A percentile compares a stretch with the other conserved stretches of the same genome.
Conservation (phyloP, 1,140 invertebrate genomes). For the Aphidius ervi region DNA sequence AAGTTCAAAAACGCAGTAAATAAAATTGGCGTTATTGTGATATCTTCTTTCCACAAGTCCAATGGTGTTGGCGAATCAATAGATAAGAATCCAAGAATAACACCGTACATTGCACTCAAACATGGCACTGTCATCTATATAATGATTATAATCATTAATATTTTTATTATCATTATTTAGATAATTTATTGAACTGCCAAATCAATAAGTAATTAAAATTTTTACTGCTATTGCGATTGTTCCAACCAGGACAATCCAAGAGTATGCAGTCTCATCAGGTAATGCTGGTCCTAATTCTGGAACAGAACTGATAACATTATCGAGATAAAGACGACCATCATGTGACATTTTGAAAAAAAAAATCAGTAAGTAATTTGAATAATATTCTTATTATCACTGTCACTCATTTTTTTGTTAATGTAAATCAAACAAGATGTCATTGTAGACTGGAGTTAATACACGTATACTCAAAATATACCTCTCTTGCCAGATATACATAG, state of each 20-base stretch:
- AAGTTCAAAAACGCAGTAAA: constrained; percentile 51
- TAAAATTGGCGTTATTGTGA: constrained; percentile 55
- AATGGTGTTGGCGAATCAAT: constrained; percentile 45
- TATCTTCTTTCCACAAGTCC: constrained; percentile 53
- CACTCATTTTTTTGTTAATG: too few relatives aligned
- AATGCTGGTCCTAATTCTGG: constrained; percentile 62
- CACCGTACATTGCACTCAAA: constrained; percentile 54
- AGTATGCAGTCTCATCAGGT: constrained; percentile 59
- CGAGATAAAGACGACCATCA: constrained; percentile 47
- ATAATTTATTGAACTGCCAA: neutral
- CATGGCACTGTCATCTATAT: constrained; percentile 53
- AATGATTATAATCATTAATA: neutral
- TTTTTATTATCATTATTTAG: constrained; percentile 3
- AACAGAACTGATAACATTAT: constrained; percentile 57
- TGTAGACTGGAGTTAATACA: too few relatives aligned
- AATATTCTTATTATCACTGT: neutral
- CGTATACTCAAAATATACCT: too few relatives aligned
- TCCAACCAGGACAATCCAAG: constrained; percentile 61
- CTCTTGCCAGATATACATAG: too few relatives aligned
- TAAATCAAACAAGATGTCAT: too few relatives aligned
- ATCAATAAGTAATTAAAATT: neutral
- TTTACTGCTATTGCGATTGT: constrained; percentile 37
- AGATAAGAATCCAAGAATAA: constrained; percentile 52
- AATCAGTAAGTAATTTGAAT: neutral
- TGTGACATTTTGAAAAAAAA: constrained; percentile 40